A percentile compares a stretch with the other conserved stretches of the same genome.
phyloP scores from a whole-genome alignment of 2,888 invertebrate genomes.

The Bellardia bayeri region DNA sequence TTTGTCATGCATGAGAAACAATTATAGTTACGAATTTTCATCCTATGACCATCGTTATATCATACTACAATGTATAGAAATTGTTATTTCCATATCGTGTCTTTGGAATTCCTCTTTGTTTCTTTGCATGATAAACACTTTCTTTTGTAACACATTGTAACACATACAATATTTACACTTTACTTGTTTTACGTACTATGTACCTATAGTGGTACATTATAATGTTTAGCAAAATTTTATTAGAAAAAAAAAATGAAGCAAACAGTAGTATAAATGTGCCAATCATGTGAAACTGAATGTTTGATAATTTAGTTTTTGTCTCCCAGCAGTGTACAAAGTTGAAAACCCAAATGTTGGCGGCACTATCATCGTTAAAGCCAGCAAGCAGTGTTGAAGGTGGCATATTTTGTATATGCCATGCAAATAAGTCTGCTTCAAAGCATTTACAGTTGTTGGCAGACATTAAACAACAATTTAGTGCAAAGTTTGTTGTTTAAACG shows the following conservation, averaged over 20 bases:
- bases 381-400: slow-evolving; percentile 32
- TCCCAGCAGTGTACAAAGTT: slow-evolving; percentile 2
- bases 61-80: no score
- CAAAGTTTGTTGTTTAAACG: slow-evolving; percentile 39
- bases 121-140: no score
- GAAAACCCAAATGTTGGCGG: slow-evolving; percentile 33
- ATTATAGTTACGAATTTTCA: no score
- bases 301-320: slow-evolving; percentile 44
- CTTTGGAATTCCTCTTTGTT: no score
- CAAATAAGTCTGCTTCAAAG: slow-evolving; percentile 10
- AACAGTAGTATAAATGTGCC: slow-evolving; percentile 61
- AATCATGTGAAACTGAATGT: slow-evolving; percentile 62
- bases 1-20: no score
- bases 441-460: background rate
- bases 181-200: background rate
- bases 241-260: background rate
- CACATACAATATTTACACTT: background rate
- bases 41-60: no score
- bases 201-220: background rate
- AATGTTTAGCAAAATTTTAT: slow-evolving; percentile 26
- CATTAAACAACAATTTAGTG: background rate
- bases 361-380: background rate
- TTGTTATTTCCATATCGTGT: no score
- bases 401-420: slow-evolving; percentile 24
- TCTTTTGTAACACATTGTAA: no score